Evolutionary conservation across 2,113 vertebrate species (phyloP), one percentile per base, ranked within the genome.

Genomic region (Labeo rohita): DNA sequence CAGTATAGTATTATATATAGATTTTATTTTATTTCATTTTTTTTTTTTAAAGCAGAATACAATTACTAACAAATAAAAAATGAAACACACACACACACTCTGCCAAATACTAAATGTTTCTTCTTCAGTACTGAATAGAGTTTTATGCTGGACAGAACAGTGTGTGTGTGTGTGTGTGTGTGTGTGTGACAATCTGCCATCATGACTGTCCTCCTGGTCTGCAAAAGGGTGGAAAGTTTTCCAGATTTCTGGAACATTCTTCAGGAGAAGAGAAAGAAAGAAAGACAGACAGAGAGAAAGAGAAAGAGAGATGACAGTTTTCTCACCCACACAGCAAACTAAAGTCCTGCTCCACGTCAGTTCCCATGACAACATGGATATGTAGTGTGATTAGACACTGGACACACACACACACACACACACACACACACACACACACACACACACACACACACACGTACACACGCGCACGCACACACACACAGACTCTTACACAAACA

Each of bases 341-440:
- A 18, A 87, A 87, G 66, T 84, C 72, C 65, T 65, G 52, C 54
- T 54, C 52, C 59, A 52, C 34, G 10, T 36, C 63, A 79, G 86
- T 81, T 87, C 56, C 83, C 86, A 85, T 87, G 86, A 87, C 86
- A 85, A 87, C 83, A 47, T 81, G 68, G 18, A 15, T 66, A 73
- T 79, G 50, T 39, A 50, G 82, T 23, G 47, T 81, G 47, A 87
- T 84, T 85, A 85, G 12, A 59, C 18, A 59, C 21, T 34, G 56
- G 43, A 70, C 74, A 12, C 36, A n/a, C 49, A 65, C 34, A 56
- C 65, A 23, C 68, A 81, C 36, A 59, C 45, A 39, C 45, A 43
- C 23, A 56, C 9, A 56, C 65, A 43, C 66, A 45, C 43, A 45
- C 43, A 45, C 0, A 13, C 47, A 28, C 28, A 28, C 28, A 28